Conservation (phyloP, 2,888 invertebrate species). For the Pseudanteris insignis region DNA sequence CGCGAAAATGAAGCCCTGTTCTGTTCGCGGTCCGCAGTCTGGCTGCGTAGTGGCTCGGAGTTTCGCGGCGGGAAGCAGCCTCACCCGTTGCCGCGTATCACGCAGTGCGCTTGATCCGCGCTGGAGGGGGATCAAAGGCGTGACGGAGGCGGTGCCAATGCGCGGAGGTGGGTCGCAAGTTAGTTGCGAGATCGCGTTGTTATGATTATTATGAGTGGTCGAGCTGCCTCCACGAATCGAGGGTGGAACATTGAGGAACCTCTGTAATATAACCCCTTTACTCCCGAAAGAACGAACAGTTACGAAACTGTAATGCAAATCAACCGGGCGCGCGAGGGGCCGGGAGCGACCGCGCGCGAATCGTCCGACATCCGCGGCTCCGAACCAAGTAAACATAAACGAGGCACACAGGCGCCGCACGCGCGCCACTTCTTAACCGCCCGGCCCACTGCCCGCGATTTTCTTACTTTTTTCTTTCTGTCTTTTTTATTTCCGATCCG, state of each 20-base stretch:
- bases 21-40: slow-evolving; percentile 26
- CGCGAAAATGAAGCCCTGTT: slow-evolving; percentile 60
- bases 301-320: slow-evolving; percentile 64
- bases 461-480: no score
- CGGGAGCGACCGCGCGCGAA: no score
- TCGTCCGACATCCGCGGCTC: slow-evolving; percentile 22
- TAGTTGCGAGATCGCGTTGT: slow-evolving; percentile 63
- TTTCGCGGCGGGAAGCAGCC: slow-evolving; percentile 47
- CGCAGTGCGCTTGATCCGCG: slow-evolving; percentile 46
- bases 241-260: slow-evolving; percentile 51
- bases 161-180: slow-evolving; percentile 66
- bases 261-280: slow-evolving; percentile 56
- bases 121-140: slow-evolving; percentile 52
- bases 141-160: slow-evolving; percentile 60
- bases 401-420: not conserved
- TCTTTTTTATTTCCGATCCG: no score
- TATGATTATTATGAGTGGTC: slow-evolving; percentile 66
- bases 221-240: slow-evolving; percentile 58
- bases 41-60: slow-evolving; percentile 64
- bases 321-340: slow-evolving; percentile 48
- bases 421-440: no score
- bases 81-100: slow-evolving; percentile 42
- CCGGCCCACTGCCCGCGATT: no score
- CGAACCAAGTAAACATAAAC: slow-evolving; percentile 13
- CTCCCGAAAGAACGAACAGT: slow-evolving; percentile 54